phyloP scores from a whole-genome alignment of 2,888 invertebrate species.

The Ferdinandea cuprea region DNA sequence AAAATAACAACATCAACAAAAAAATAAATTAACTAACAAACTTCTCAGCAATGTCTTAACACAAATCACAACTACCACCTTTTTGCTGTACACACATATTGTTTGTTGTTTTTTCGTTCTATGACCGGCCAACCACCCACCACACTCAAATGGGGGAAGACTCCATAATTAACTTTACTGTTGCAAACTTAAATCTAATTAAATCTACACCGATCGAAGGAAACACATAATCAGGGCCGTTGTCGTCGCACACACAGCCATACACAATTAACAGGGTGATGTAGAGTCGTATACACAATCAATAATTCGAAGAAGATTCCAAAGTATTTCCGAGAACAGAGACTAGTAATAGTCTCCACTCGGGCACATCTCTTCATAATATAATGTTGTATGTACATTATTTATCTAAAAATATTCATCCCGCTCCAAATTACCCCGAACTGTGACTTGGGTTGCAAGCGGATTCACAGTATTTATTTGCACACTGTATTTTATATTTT shows the following conservation, averaged over 20 bases:
- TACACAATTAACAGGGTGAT: slow-evolving; percentile 27
- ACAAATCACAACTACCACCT: slow-evolving; percentile 54
- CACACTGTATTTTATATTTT: slow-evolving; percentile 64
- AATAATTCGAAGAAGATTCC: slow-evolving; percentile 56
- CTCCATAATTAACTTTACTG: slow-evolving; percentile 63
- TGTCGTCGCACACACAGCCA: slow-evolving; percentile 34
- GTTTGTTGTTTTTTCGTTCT: slow-evolving; percentile 43
- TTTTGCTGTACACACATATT: slow-evolving; percentile 59
- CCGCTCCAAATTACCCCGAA: slow-evolving; percentile 58
- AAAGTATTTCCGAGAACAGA: slow-evolving; percentile 40
- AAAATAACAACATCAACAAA: not conserved
- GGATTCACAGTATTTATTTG: slow-evolving; percentile 53
- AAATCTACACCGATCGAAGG: slow-evolving; percentile 57
- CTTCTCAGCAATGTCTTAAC: slow-evolving; percentile 3
- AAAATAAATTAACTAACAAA: slow-evolving; percentile 47
- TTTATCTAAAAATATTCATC: slow-evolving; percentile 72
- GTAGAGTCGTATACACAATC: slow-evolving; percentile 62
- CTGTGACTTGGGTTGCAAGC: slow-evolving; percentile 15
- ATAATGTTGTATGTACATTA: no score
- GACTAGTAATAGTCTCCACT: slow-evolving; percentile 51
- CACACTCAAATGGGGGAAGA: not conserved
- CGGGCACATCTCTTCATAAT: not conserved
- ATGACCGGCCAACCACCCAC: slow-evolving; percentile 15
- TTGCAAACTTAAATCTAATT: slow-evolving; percentile 72
- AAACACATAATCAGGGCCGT: slow-evolving; percentile 41